Conservation (phyloP, 2,113 vertebrate species). For the Zosterops pallidus region DNA sequence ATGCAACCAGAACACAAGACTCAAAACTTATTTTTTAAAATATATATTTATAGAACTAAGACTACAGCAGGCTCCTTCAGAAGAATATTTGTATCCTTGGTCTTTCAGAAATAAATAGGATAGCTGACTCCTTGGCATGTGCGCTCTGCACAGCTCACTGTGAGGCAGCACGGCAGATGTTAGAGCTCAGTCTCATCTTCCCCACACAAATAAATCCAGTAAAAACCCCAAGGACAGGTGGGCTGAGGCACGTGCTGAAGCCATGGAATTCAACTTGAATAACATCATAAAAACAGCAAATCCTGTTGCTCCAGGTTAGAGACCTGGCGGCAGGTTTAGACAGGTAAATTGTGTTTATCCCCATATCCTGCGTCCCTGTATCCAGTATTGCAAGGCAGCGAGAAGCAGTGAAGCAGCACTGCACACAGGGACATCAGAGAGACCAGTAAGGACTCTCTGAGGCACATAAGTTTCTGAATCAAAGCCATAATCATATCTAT, state of each 20-base stretch:
- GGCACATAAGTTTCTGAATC: neutral
- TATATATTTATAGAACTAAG: neutral
- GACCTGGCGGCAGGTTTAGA: neutral
- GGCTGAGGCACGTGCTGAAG: neutral
- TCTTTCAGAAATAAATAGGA: neutral
- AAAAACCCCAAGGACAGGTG: neutral
- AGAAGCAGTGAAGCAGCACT: neutral
- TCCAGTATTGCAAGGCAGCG: neutral
- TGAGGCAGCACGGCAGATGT: neutral
- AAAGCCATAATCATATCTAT: neutral
- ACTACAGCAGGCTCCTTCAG: neutral
- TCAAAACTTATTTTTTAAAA: neutral
- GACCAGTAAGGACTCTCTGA: neutral
- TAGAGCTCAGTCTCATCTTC: neutral
- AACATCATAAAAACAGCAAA: neutral
- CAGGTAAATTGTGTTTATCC: neutral
- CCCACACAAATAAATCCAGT: neutral
- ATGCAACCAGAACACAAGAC: rapidly evolving
- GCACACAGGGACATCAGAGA: neutral
- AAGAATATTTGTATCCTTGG: neutral
- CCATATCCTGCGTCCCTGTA: neutral
- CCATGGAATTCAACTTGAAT: neutral
- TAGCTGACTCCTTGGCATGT: neutral
- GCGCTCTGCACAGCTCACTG: neutral
- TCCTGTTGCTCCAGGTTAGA: neutral